These are phyloP conservation scores for Pemphredon lugubris DNA, from an alignment of 2,888 invertebrate genomes.

Conservation along the genomic window DNA sequence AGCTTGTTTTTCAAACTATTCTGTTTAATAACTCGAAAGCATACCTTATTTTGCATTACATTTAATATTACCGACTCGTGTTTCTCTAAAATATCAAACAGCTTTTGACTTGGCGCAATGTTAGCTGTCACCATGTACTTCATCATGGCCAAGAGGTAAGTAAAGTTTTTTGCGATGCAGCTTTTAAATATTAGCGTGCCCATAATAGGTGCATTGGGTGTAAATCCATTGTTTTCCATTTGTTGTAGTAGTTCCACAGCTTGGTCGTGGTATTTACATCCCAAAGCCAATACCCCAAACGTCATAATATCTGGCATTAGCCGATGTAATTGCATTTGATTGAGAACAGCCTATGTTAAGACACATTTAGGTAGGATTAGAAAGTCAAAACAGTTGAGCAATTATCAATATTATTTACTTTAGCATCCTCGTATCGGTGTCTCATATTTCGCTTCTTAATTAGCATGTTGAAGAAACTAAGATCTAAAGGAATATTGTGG, in stretches of 20 bases:
- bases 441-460: conserved; percentile 91
- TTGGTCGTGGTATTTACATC: conserved; percentile 86
- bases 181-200: conserved; percentile 88
- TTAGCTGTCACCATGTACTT: conserved; percentile 84
- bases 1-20: background rate
- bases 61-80: conserved; percentile 1
- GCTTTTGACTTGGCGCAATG: conserved; percentile 84
- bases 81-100: conserved; percentile 83
- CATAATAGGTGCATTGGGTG: conserved; percentile 88
- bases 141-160: conserved; percentile 87
- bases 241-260: conserved; percentile 86
- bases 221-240: conserved; percentile 86
- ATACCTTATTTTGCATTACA: conserved; percentile 15
- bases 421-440: conserved; percentile 86
- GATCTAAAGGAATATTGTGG: conserved; percentile 86
- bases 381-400: background rate
- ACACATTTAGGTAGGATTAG: background rate
- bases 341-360: conserved; percentile 80
- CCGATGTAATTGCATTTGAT: conserved; percentile 80
- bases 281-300: conserved; percentile 92
- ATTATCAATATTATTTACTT: conserved; percentile 82
- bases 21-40: conserved; percentile 9
- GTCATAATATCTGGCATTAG: conserved; percentile 89
- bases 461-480: conserved; percentile 92
- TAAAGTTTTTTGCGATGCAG: conserved; percentile 84